Conservation (phyloP, 2,797 vertebrate genomes). For the Otolemur crassicaudatus region DNA sequence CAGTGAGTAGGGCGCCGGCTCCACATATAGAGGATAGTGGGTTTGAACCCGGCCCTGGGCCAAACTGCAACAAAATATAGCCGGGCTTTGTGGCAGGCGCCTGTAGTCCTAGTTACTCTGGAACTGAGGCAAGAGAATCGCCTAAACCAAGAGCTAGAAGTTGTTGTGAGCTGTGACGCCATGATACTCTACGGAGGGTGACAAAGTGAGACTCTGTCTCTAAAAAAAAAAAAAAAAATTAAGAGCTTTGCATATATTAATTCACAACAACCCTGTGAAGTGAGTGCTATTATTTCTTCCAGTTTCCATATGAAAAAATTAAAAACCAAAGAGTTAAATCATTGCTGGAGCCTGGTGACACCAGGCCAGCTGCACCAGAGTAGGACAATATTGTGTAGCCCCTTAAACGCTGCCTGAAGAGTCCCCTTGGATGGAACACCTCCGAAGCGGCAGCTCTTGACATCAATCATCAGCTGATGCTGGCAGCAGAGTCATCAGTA, state of each 20-base stretch:
- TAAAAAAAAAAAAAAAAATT: too few species aligned
- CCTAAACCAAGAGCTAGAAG: too few species aligned
- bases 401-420: neutral
- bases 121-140: too few species aligned
- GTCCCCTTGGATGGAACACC: neutral
- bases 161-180: too few species aligned
- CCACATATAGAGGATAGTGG: too few species aligned
- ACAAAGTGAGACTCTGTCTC: too few species aligned
- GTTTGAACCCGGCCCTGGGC: too few species aligned
- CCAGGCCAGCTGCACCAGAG: neutral
- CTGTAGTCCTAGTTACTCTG: too few species aligned
- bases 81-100: too few species aligned
- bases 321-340: neutral
- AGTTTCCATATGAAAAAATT: neutral
- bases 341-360: neutral
- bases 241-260: neutral
- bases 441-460: neutral
- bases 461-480: neutral
- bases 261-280: neutral
- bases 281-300: neutral
- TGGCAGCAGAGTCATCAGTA: neutral
- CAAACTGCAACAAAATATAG: too few species aligned
- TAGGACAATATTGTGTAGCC: neutral
- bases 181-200: too few species aligned
- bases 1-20: too few species aligned